Percentiles rank a stretch among this genome's conserved stretches.
phyloP scores from a whole-genome alignment of 2,113 vertebrate species.

The Corydoras sp. region DNA sequence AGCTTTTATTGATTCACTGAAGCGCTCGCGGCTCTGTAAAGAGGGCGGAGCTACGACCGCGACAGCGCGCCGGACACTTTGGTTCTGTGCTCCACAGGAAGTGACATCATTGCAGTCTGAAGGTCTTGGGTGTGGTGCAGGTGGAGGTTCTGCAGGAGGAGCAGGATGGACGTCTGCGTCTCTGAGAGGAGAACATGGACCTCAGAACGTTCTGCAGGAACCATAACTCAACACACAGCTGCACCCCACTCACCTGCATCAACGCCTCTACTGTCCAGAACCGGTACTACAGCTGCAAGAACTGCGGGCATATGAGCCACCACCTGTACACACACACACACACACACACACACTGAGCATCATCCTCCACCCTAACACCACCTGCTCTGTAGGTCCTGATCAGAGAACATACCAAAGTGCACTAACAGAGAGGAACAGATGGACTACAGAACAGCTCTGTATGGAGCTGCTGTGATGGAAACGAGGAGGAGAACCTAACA shows the following conservation, averaged over 20 bases:
- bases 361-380: too few species aligned
- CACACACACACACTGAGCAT: too few species aligned
- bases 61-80: constrained; percentile 54
- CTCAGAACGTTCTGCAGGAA: too few species aligned
- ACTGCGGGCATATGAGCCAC: constrained; percentile 59
- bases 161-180: constrained; percentile 55
- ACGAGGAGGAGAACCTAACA: too few species aligned
- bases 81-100: constrained; percentile 67
- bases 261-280: constrained; percentile 53
- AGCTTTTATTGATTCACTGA: too few species aligned
- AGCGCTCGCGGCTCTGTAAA: too few species aligned
- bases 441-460: too few species aligned
- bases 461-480: too few species aligned
- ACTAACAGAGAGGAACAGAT: too few species aligned
- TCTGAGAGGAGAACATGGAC: constrained; percentile 55
- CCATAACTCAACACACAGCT: background rate
- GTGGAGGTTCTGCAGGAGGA: constrained; percentile 65
- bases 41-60: constrained; percentile 43
- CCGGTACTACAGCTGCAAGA: constrained; percentile 53
- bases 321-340: constrained; percentile 44
- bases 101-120: constrained; percentile 62
- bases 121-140: constrained; percentile 65
- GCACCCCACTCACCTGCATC: constrained; percentile 54
- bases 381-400: too few species aligned
- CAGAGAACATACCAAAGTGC: too few species aligned